Percentiles rank a stretch among this genome's conserved stretches.
phyloP scores from a whole-genome alignment of 2,113 vertebrate species.

The Perognathus longimembris region DNA sequence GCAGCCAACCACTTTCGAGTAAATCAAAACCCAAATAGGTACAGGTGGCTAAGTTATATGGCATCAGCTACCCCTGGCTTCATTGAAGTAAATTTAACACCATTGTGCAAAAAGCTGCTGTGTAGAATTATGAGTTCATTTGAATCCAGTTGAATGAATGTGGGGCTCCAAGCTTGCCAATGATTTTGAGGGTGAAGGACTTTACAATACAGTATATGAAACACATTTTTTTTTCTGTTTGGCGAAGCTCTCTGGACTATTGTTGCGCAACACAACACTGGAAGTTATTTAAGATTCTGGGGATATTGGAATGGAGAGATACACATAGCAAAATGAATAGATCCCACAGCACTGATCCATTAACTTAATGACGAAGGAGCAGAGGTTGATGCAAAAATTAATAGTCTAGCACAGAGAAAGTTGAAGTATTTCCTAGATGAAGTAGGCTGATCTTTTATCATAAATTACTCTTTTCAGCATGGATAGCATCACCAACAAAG shows the following conservation, averaged over 20 bases:
- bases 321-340: not conserved
- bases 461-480: not conserved
- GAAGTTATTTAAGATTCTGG: not conserved
- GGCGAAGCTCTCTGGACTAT: slow-evolving; percentile 40
- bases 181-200: slow-evolving; percentile 7
- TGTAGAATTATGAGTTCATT: not conserved
- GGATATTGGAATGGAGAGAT: not conserved
- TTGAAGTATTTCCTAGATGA: not conserved
- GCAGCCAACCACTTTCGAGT: slow-evolving; percentile 34
- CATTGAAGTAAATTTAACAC: slow-evolving; percentile 42
- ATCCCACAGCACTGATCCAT: not conserved
- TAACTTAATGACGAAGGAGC: not conserved
- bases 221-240: slow-evolving; percentile 42
- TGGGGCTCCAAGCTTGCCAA: not conserved
- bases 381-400: not conserved
- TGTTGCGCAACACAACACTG: not conserved
- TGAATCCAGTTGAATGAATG: slow-evolving; percentile 60
- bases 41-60: not conserved
- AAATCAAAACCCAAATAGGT: slow-evolving; percentile 72
- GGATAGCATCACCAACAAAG: not conserved
- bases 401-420: not conserved
- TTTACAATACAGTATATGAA: not conserved
- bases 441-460: not conserved
- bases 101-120: not conserved
- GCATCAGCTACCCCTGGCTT: not conserved